These are phyloP conservation scores for Nematolebias whitei DNA, from an alignment of 2,113 vertebrate genomes.

Conservation along the genomic window DNA sequence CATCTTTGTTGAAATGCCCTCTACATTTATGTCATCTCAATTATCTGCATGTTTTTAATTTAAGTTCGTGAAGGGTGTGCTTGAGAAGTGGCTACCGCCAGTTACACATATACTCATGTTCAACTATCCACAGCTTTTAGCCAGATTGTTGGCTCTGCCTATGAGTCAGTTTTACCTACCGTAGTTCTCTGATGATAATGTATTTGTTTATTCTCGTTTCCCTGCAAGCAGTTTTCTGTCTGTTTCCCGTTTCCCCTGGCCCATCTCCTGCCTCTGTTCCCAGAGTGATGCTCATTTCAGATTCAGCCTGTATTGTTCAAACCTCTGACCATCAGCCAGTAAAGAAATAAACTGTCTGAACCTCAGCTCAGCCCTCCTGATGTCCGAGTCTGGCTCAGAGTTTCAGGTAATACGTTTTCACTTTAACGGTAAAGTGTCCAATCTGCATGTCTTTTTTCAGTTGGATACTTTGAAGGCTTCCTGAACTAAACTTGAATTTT, in stretches of 20 bases:
- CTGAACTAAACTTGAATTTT: background rate
- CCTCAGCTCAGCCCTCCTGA: background rate
- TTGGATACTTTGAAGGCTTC: background rate
- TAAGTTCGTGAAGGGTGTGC: background rate
- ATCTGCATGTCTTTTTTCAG: background rate
- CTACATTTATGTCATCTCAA: no score
- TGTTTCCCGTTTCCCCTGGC: background rate
- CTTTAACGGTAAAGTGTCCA: background rate
- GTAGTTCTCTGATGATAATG: background rate
- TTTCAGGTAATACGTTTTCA: background rate
- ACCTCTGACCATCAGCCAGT: background rate
- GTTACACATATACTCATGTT: background rate
- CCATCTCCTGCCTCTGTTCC: background rate
- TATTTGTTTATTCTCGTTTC: background rate
- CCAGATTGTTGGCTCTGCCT: background rate
- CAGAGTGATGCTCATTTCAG: background rate
- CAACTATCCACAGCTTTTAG: background rate
- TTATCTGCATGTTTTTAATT: background rate
- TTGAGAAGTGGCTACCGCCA: background rate
- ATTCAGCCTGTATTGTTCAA: background rate
- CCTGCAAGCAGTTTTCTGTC: background rate
- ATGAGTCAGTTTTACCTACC: background rate
- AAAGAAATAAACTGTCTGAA: background rate
- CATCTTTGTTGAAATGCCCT: no score
- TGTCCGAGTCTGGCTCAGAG: background rate